Base-by-base conservation (phyloP, 2,113 vertebrate species). In the Cinclus mexicanus region DNA sequence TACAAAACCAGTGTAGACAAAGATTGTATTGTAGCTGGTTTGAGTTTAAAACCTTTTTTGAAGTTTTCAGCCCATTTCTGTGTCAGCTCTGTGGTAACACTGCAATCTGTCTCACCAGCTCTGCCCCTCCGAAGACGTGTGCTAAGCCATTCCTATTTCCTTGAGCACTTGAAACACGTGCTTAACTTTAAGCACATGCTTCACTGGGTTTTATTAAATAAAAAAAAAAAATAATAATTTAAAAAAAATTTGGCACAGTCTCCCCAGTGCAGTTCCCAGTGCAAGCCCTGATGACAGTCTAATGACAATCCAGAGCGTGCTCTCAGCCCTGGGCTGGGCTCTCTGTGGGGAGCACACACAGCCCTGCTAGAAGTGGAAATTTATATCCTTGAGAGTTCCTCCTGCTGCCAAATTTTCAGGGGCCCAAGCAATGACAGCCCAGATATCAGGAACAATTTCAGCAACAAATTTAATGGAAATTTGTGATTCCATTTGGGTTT, bases 141-240 rank as follows among this genome's bases (percentile, higher is more conserved):
- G 0, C 81, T 83, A 20, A 94, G 65, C 85, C 64, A 70, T 68
- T 20, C 75, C 59, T 61, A 2, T 29, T 83, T 93, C 89, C 70
- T 26, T 44, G 63, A 87, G 71, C 71, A 29, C 59, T 88, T 70
- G 37, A 59, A 93, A 76, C 78, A 85, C 18, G 26, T 86, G 87
- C 81, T 93, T 94, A 91, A 94, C 82, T 88, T 86, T 33, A 74
- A 93, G 95, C 94, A 95, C 85, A 78, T 92, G 92, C 42, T 80
- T 95, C 42, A 12, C 84, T 91, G 78, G 68, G 39, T 42, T 94
- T 70, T 90, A 92, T 91, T 80, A 82, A 85, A 91, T 77, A 42
- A 80, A 94, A 87, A 41, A 55, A 6, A 14, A 56, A n/a, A 12
- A 33, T 57, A 47, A 50, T 60, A 37, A 55, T 37, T 37, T 7